Evolutionary conservation across 2,113 vertebrate species (phyloP), one percentile per base, ranked within the genome.

Genomic region (Actenoides hombroni): DNA sequence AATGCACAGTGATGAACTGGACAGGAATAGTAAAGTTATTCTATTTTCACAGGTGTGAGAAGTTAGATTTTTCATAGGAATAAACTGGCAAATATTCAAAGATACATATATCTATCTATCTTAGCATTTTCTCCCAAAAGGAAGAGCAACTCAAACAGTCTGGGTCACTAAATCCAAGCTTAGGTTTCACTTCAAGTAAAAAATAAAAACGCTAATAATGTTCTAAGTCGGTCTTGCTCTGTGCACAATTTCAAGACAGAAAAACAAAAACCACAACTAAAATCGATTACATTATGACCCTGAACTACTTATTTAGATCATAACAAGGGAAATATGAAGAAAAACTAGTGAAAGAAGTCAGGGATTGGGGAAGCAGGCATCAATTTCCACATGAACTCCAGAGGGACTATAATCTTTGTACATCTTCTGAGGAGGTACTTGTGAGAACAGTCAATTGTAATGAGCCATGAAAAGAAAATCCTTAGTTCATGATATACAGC

Each of bases 381-480:
- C 59, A 59, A 19, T 83, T 94, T 88, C 63, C 83, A 81, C 82
- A 86, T 2, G 29, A 94, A 61, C 35, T 85, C 94, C 88, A 76
- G 53, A 86, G 75, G 86, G 92, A 86, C 92, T 56, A 28, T 13
- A 69, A 96, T 86, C 83, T 91, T 46, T 0, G 13, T 25, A 28
- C 86, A 86, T 86, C 96, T 88, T 91, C 67, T 42, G n/a, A 90
- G 49, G 80, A 86, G 51, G 85, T 40, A 86, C 83, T 96, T 95
- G 68, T 68, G 75, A 93, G 88, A 97, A 90, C 46, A 86, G 18
- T 23, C 9, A 0, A 83, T 35, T 87, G 78, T 59, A 92, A 93
- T 88, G 93, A 95, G 69, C 77, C 88, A 88, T 92, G 83, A 94
- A 96, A 96, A 92, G 71, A 88, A 87, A 83, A 92, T 51, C 91